Conservation (phyloP, 2,888 invertebrate species). For the Leptopterna dolabrata region DNA sequence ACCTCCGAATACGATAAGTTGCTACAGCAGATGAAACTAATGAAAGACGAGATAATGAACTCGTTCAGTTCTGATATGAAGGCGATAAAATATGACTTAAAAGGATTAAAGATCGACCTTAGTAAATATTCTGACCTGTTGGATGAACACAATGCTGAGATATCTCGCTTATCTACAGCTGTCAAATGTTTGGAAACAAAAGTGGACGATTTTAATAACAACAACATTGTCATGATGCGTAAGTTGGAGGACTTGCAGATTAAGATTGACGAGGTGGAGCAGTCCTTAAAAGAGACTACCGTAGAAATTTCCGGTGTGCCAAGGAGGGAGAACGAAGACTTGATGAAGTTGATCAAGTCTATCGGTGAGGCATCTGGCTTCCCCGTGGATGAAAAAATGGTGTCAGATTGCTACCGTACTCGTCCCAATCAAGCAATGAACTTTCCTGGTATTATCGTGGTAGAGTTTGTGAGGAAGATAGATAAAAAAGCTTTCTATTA, state of each 20-base stretch:
- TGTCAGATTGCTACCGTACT: not conserved
- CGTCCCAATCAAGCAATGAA: not conserved
- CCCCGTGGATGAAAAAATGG: not conserved
- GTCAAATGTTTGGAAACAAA: not conserved
- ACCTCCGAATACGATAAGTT: not conserved
- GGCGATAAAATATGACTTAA: not conserved
- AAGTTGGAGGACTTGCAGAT: not conserved
- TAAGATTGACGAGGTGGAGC: not conserved
- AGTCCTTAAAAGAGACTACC: not conserved
- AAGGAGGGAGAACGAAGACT: not conserved
- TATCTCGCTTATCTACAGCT: not conserved
- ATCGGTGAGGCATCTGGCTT: not conserved
- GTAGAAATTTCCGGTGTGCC: not conserved
- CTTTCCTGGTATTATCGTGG: not conserved
- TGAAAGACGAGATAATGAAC: not conserved
- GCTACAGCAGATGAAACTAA: not conserved
- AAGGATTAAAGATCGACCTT: not conserved
- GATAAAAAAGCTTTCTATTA: not conserved
- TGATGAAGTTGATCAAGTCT: not conserved
- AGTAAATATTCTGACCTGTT: not conserved
- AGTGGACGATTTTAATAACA: not conserved
- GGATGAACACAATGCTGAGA: not conserved
- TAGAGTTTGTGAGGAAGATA: too few relatives aligned
- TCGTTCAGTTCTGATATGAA: not conserved
- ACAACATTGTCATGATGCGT: not conserved